Evolutionary conservation across 2,113 vertebrate species (phyloP).

Genomic region (Protomyctophum bolini): DNA sequence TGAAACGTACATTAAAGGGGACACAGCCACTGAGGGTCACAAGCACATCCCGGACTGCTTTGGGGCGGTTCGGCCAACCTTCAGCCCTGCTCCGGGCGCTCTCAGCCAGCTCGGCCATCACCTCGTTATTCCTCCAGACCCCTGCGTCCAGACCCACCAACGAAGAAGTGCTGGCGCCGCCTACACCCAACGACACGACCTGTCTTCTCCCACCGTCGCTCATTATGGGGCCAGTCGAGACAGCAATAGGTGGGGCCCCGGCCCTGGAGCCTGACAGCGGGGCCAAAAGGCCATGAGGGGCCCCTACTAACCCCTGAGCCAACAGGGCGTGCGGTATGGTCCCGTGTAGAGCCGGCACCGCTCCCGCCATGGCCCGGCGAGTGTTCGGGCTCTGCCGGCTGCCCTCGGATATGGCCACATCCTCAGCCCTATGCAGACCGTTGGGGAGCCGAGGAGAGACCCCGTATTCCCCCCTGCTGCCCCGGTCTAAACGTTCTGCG

Average conservation of each 20-base stretch:
- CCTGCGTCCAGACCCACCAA: constrained; percentile 70
- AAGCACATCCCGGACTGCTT: constrained; percentile 84
- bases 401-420: constrained; percentile 78
- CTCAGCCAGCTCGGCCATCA: constrained; percentile 81
- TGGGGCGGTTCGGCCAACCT: constrained; percentile 87
- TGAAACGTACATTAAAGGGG: constrained; percentile 89
- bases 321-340: constrained; percentile 78
- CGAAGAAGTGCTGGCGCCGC: constrained; percentile 67
- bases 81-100: constrained; percentile 83
- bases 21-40: constrained; percentile 80
- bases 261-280: constrained; percentile 73
- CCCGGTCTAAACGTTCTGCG: constrained; percentile 75
- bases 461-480: constrained; percentile 80
- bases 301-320: constrained; percentile 81
- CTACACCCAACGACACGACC: constrained; percentile 68
- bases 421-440: constrained; percentile 80
- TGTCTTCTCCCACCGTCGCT: constrained; percentile 77
- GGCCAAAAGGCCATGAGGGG: constrained; percentile 70
- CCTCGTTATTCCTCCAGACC: constrained; percentile 72
- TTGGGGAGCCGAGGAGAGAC: constrained; percentile 84
- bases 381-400: constrained; percentile 85
- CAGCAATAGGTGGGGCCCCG: constrained; percentile 66
- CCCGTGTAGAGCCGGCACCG: constrained; percentile 75
- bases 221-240: constrained; percentile 74
- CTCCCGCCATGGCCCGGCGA: constrained; percentile 79